A percentile compares a stretch with the other conserved stretches of the same genome.
Evolutionary conservation across 2,797 vertebrate species (phyloP).

Genomic region (Taeniopygia guttata): DNA sequence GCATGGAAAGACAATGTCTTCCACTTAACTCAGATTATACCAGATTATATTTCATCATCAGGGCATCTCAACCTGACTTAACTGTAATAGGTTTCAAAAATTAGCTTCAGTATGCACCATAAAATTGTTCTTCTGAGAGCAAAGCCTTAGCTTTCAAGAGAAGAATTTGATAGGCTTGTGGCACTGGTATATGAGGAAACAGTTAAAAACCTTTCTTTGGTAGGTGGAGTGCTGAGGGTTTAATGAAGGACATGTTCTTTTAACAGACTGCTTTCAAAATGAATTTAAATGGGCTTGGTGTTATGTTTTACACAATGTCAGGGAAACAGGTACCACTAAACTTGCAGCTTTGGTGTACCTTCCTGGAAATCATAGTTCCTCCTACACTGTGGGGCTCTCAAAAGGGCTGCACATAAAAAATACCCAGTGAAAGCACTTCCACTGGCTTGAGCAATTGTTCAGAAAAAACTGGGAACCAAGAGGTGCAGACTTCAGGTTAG

Average conservation of each 20-base stretch:
- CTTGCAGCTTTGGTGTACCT: neutral
- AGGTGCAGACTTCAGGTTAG: neutral
- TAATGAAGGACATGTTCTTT: neutral
- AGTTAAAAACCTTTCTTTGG: neutral
- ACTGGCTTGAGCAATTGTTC: neutral
- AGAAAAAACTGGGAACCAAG: neutral
- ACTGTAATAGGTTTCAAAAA: conserved; percentile 45
- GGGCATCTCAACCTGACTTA: neutral
- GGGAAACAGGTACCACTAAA: neutral
- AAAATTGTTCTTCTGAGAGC: conserved; percentile 6
- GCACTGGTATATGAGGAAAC: neutral
- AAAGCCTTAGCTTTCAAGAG: neutral
- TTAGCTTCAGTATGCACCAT: neutral
- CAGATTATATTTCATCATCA: neutral
- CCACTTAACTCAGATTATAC: neutral
- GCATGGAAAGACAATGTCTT: neutral
- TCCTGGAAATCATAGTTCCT: neutral
- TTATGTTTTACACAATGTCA: neutral
- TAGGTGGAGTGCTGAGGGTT: neutral
- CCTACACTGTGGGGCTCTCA: neutral
- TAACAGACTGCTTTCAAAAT: neutral
- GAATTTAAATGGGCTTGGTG: neutral
- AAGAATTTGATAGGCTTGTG: neutral
- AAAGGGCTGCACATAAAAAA: neutral
- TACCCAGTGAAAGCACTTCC: neutral